Conservation (phyloP, 1,140 invertebrate species). For the Drosophila busckii region DNA sequence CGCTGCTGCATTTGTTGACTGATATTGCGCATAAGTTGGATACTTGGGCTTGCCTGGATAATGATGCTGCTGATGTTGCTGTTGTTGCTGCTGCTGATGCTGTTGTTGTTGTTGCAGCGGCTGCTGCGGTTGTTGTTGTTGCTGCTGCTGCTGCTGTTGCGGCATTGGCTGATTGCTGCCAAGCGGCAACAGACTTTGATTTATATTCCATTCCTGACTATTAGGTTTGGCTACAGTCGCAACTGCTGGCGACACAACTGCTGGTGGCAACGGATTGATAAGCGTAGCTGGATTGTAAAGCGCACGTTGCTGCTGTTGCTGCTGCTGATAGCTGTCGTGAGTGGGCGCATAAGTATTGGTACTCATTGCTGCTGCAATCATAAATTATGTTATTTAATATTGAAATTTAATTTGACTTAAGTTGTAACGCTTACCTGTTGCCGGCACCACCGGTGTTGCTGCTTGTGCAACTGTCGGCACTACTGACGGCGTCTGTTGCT, state of each 20-base stretch:
- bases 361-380: slow-evolving; percentile 14
- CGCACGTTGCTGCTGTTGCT: slow-evolving; percentile 41
- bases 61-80: slow-evolving; percentile 25
- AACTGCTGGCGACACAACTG: slow-evolving; percentile 5
- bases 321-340: slow-evolving; percentile 44
- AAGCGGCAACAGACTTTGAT: slow-evolving; percentile 47
- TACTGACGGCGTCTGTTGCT: slow-evolving; percentile 43
- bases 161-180: slow-evolving; percentile 12
- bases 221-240: slow-evolving; percentile 25
- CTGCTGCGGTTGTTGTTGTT: slow-evolving; percentile 30
- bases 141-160: slow-evolving; percentile 26
- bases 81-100: slow-evolving; percentile 30
- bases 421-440: slow-evolving; percentile 36
- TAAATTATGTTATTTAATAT: background rate
- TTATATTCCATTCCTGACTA: slow-evolving; percentile 51
- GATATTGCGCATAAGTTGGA: slow-evolving; percentile 71
- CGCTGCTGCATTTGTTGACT: slow-evolving; percentile 67
- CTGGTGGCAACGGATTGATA: slow-evolving; percentile 47
- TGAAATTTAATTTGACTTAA: background rate
- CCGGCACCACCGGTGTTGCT: slow-evolving; percentile 7
- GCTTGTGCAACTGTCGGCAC: slow-evolving; percentile 28
- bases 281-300: slow-evolving; percentile 56
- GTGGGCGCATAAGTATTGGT: slow-evolving; percentile 40
- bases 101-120: slow-evolving; percentile 33
- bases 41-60: slow-evolving; percentile 54